Conservation (phyloP, 2,888 invertebrate species). For the Smittia aterrima region DNA sequence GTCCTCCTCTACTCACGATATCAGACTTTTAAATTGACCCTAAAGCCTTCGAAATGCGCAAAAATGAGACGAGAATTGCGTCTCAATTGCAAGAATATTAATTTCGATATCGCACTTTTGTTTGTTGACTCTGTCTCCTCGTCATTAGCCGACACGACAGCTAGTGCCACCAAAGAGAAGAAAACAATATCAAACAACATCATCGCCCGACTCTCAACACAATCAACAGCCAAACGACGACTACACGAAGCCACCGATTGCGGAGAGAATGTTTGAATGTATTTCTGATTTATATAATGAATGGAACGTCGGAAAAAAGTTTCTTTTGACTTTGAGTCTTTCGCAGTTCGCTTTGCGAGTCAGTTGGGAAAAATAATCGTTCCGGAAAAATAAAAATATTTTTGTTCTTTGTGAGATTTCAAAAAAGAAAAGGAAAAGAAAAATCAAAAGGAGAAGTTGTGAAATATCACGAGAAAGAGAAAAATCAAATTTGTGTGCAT, state of each 20-base stretch:
- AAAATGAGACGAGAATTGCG: constrained; percentile 25
- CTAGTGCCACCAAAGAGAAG: neutral
- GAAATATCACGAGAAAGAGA: neutral
- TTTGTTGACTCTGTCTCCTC: constrained; percentile 5
- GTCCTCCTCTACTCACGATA: no score
- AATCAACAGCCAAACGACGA: neutral
- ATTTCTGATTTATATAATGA: constrained; percentile 42
- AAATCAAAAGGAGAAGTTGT: neutral
- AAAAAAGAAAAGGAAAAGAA: neutral
- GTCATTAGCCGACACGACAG: constrained; percentile 35
- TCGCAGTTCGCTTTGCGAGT: constrained; percentile 36
- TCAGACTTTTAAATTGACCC: neutral
- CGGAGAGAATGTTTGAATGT: constrained; percentile 20
- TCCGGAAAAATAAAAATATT: neutral
- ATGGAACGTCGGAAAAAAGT: constrained; percentile 41
- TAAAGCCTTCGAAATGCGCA: neutral
- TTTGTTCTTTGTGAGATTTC: constrained; percentile 17
- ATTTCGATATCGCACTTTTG: constrained; percentile 34
- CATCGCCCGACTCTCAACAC: constrained; percentile 25
- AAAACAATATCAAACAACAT: constrained; percentile 28
- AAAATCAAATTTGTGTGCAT: neutral
- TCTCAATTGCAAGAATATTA: constrained; percentile 35
- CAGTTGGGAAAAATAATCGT: constrained; percentile 36
- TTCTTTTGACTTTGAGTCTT: constrained; percentile 42
- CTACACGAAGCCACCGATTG: neutral